Conservation (phyloP, 2,888 invertebrate genomes). For the Sinopyrophorus schimmeli region DNA sequence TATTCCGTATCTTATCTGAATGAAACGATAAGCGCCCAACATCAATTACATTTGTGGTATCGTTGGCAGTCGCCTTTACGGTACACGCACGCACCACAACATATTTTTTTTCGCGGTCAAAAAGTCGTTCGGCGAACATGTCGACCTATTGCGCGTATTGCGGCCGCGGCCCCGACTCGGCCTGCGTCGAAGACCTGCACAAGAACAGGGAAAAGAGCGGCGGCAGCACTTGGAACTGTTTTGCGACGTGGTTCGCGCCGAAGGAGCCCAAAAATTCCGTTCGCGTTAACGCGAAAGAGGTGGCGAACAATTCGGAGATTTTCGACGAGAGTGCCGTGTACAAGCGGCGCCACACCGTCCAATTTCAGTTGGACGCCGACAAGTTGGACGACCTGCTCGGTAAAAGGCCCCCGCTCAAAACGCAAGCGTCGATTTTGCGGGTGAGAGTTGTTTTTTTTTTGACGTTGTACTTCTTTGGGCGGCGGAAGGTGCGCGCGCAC, state of each 20-base stretch:
- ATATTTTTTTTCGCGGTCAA: too few species aligned
- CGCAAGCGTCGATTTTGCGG: slow-evolving; percentile 25
- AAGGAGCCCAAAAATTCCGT: background rate
- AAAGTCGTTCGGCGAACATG: too few species aligned
- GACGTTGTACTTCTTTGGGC: too few species aligned
- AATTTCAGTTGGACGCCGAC: slow-evolving; percentile 23
- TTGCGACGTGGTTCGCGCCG: background rate
- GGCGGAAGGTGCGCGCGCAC: too few species aligned
- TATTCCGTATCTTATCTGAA: slow-evolving; percentile 13
- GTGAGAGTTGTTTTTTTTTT: too few species aligned
- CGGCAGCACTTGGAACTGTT: slow-evolving; percentile 12
- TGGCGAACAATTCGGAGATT: slow-evolving; percentile 29
- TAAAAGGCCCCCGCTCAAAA: slow-evolving; percentile 11
- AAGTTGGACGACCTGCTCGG: slow-evolving; percentile 7
- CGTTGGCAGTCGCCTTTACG: too few species aligned
- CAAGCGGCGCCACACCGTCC: slow-evolving; percentile 29
- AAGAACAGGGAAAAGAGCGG: background rate
- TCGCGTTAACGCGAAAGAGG: slow-evolving; percentile 15
- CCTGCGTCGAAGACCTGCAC: background rate
- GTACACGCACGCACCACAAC: background rate
- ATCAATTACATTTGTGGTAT: slow-evolving; percentile 21
- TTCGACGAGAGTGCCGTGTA: slow-evolving; percentile 25
- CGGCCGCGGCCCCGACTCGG: slow-evolving; percentile 15
- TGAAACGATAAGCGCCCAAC: slow-evolving; percentile 19
- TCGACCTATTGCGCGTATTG: slow-evolving; percentile 28